Base-by-base conservation (phyloP, 1,140 invertebrate species). In the Heliothis subflexa region DNA sequence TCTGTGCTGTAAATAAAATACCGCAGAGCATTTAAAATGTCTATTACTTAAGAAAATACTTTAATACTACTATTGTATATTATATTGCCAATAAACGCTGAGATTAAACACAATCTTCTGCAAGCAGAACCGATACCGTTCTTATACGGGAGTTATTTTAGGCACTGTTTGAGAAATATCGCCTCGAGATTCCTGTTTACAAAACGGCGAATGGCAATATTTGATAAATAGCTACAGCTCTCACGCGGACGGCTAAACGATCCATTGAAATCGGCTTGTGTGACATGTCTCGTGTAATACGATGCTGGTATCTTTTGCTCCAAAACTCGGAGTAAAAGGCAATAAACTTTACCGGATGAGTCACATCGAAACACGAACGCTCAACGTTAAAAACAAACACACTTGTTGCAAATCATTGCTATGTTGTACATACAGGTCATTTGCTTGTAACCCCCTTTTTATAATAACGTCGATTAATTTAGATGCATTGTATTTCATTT, bases 131-230 rank as follows among this genome's bases (percentile, higher is more conserved):
- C 45, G 13, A 25, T 59, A 73, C 50, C 1, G 50, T 33, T 62
- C 18, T 75, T 14, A 33, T 12, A 47, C 7, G 54, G 72, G 62
- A 71, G 54, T 75, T 55, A 79, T 70, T 70, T 80, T 76, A 55
- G 66, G n/a, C 57, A 54, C 45, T 76, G 64, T 72, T 76, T 71
- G 45, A 59, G 45, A 77, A 77, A 66, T 66, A 76, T 61, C 55
- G 54, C 62, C 16, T 13, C 62, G 10, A 61, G 49, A 82, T 71
- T 54, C n/a, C 12, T 71, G 72, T 72, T 78, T 70, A 71, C 18
- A 70, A 78, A 70, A 71, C 25, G 55, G 40, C 40, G 33, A 70
- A 57, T 70, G 54, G 40, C 66, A 62, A 78, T 70, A 68, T 77
- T 77, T 66, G 62, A 55, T 68, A 55, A 77, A 77, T 68, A 66